Base-by-base conservation (phyloP, 64 coral and sea anemone species). In the Pocillopora damicornis region DNA sequence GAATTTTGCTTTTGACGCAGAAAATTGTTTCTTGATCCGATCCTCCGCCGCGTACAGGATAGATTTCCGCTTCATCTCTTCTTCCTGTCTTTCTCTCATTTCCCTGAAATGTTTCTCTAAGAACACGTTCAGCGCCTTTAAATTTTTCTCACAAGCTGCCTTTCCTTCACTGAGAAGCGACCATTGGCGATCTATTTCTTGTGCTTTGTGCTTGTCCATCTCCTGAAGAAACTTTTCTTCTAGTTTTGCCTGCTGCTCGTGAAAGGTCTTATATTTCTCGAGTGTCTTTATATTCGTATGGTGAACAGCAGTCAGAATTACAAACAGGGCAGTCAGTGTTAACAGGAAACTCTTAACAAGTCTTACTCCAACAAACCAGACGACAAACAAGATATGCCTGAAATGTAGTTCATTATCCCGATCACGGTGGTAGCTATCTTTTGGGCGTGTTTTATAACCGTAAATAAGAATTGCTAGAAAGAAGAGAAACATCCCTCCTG, bases 361-460 rank as follows among this genome's bases (percentile, higher is more conserved):
- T 22, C 93, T 86, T 75, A 91, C 88, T 2, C 86, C 93, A 23
- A 95, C 93, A 34, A 91, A 91, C 93, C 93, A 95, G 14, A 91
- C 79, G 22, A 95, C 93, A 86, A 88, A 95, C 56, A 95, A 58
- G n/a, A 95, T 25, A 79, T 95, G 93, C 63, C 93, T 77, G 61
- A 95, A 95, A 77, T 95, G 93, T 15, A 95, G 61, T n/a, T 61
- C 61, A 45, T 89, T 95, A 36, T 88, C 93, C 34, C 93, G 62
- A 61, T 95, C 93, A 9, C 93, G 84, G 4, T 95, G 93, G 59
- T 79, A 87, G 15, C 71, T 59, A 59, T 95, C 93, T 88, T 95
- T 91, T 20, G 93, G 89, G 38, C 90, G 80, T 25, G 93, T 95
- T n/a, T 86, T 95, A 79, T 95, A 95, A 26, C 93, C 93, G 77